phyloP scores from a whole-genome alignment of 2,797 vertebrate genomes.

The Rhadinocentrus ornatus region DNA sequence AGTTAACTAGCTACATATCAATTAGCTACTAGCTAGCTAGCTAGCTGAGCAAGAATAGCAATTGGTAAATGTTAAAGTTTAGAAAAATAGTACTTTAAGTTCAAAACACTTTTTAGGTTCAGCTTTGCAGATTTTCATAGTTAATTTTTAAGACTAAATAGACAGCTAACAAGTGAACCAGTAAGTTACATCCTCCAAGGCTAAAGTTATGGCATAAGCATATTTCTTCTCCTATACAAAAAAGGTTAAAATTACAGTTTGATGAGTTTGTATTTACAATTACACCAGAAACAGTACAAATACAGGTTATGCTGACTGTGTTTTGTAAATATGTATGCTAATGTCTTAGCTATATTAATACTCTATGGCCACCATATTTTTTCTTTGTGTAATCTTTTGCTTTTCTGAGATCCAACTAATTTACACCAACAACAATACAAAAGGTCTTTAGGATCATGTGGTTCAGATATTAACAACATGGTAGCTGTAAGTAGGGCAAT shows the following conservation, averaged over 20 bases:
- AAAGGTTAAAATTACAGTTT: neutral
- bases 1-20: neutral
- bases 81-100: neutral
- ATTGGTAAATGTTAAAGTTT: neutral
- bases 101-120: neutral
- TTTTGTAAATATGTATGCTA: neutral
- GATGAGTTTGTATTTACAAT: neutral
- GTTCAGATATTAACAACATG: neutral
- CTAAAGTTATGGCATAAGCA: too few relatives aligned
- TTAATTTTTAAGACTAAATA: neutral
- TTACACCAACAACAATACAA: too few relatives aligned
- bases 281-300: neutral
- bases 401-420: accelerated
- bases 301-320: neutral
- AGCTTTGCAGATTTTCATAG: neutral
- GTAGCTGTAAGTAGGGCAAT: neutral
- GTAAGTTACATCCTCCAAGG: neutral
- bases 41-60: neutral
- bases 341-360: neutral
- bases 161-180: neutral
- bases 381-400: neutral
- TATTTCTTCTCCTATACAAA: neutral
- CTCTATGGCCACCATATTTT: neutral
- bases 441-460: neutral
- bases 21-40: neutral